Base-by-base conservation (phyloP, 2,113 vertebrate genomes). In the Rhagologus leucostigma region DNA sequence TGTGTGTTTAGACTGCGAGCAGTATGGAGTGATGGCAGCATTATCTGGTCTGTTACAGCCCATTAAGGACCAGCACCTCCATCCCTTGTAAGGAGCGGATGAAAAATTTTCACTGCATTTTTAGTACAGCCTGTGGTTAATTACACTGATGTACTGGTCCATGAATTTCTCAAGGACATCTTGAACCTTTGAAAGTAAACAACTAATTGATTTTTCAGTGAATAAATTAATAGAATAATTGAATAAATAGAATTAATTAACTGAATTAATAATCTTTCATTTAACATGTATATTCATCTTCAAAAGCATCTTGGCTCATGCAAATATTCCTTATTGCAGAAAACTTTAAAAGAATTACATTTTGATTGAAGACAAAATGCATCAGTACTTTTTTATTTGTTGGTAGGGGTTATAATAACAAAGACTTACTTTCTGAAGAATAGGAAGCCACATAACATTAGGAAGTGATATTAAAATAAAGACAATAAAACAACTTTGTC, bases 141-240 rank as follows among this genome's bases (percentile, higher is more conserved):
- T 90, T 91, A 63, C 55, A 74, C 37, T 80, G 50, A 83, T 44
- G 41, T 69, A 63, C 4, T 56, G 32, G 42, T 18, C 56, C 64
- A 32, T 63, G 27, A 79, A 73, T 87, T 93, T 44, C 64, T 83
- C 75, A 80, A 91, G 84, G 81, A 87, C 17, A 3, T 75, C 60
- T 62, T 47, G 32, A 87, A 84, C 37, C 7, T 86, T 79, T 74
- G 27, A 59, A 74, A 92, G 60, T 81, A 93, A 96, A 89, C 42
- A 76, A 23, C 19, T 75, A 87, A 81, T 89, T 90, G 77, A 88
- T 77, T 77, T 90, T 81, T 86, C 5, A 13, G n/a, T 20, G 26
- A 67, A 60, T 75, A 84, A 84, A 80, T 83, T 70, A 70, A 85
- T 80, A n/a, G 22, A 49, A 70, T 84, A 70, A 78, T 70, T 70